phyloP scores from a whole-genome alignment of 2,888 invertebrate genomes.

The Suillia variegata region DNA sequence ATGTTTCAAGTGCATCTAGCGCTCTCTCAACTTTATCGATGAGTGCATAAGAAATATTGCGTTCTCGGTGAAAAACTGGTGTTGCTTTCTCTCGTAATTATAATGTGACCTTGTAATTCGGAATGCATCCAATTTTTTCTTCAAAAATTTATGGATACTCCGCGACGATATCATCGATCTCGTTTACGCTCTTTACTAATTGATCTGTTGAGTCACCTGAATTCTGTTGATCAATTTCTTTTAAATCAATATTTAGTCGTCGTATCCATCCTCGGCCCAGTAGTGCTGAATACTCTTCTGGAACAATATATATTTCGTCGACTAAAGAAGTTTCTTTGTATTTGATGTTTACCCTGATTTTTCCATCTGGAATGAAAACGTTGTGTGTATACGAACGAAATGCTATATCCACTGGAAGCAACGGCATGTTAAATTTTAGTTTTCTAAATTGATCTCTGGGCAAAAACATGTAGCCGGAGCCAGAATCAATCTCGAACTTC shows the following conservation, averaged over 20 bases:
- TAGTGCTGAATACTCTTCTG: background rate
- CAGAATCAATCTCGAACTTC: slow-evolving; percentile 13
- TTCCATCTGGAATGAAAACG: slow-evolving; percentile 5
- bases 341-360: background rate
- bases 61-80: no score
- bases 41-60: background rate
- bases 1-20: slow-evolving; percentile 9
- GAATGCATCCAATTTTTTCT: no score
- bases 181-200: no score
- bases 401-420: slow-evolving; percentile 8
- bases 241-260: background rate
- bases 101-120: no score
- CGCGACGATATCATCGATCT: no score
- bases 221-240: background rate
- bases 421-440: slow-evolving; percentile 11
- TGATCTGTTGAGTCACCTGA: no score
- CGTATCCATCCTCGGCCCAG: background rate
- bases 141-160: no score
- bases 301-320: background rate
- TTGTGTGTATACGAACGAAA: slow-evolving; percentile 23
- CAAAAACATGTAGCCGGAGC: slow-evolving; percentile 18
- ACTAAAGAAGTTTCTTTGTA: background rate
- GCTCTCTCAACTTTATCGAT: background rate
- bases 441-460: slow-evolving; percentile 12
- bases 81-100: no score